Evolutionary conservation across 2,113 vertebrate species (phyloP), one percentile per base, ranked within the genome.

Genomic region (Eudyptes chrysolophus): DNA sequence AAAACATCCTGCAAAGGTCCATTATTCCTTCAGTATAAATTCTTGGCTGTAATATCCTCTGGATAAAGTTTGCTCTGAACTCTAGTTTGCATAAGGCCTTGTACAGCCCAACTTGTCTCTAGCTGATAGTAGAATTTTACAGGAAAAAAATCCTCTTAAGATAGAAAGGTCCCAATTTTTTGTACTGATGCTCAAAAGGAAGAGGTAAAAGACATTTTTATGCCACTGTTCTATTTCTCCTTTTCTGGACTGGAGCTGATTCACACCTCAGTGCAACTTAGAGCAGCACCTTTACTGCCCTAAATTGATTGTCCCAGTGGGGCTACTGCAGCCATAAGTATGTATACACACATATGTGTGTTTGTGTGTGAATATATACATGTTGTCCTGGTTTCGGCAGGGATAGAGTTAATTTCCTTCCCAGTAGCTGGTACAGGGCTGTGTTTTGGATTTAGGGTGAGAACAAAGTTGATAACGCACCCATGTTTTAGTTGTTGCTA

Each of bases 281-380:
- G 9, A 78, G 92, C 34, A 79, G 40, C 30, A 44, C 11, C 24
- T 62, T 68, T 34, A 51, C 75, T 81, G 54, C 44, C 51, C 21
- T 65, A 48, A 61, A 66, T 4, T 13, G 55, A 61, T 57, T 49
- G 68, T 62, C 40, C 11, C 30, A 68, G 20, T 21, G 30, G 21
- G 18, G 25, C 16, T 55, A 16, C 42, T 57, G 32, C 36, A 80
- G 60, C 16, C 46, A 8, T 24, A 60, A 60, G 22, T 16, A 38
- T 34, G 5, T 46, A 6, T 10, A 58, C 12, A 29, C 2, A 55
- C 1, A 0, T 14, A 30, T 2, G 6, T 46, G 26, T n/a, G 26
- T 62, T 14, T 16, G 15, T 8, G 6, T 38, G 16, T 34, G 54
- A 70, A 24, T 34, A 44, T 9, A 18, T 25, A 52, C 19, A 19